Evolutionary conservation across 2,888 invertebrate species (phyloP).

Genomic region (Rhagophthalmus giganteus): DNA sequence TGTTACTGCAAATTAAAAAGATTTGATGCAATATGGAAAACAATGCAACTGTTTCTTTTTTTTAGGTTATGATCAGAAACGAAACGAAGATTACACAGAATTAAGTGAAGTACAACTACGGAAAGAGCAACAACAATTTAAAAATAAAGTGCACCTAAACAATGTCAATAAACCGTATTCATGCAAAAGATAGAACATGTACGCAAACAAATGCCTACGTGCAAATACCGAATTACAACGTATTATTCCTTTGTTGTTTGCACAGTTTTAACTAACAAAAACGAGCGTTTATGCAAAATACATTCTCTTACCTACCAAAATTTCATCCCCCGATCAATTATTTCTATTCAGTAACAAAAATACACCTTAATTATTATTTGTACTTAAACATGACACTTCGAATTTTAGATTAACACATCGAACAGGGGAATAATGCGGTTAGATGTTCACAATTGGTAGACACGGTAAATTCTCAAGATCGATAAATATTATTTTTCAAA

Average conservation of each 20-base stretch:
- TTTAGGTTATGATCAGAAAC: neutral
- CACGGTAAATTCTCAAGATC: neutral
- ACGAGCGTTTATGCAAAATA: neutral
- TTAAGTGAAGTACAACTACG: neutral
- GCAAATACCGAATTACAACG: constrained; percentile 22
- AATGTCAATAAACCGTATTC: constrained; percentile 7
- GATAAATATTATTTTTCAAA: neutral
- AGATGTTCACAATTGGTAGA: constrained; percentile 8
- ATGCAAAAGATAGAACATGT: constrained; percentile 2
- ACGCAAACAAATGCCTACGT: constrained; percentile 18
- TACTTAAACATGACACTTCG: constrained; percentile 42
- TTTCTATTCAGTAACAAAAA: constrained; percentile 14
- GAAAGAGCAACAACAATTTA: constrained; percentile 1
- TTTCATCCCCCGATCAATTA: constrained; percentile 22
- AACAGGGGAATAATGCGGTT: constrained; percentile 2
- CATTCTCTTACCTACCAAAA: constrained; percentile 34
- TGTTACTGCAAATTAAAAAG: constrained; percentile 39
- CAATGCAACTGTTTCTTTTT: too few species aligned
- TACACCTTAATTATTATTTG: constrained; percentile 17
- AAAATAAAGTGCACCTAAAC: constrained; percentile 8
- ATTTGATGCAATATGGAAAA: neutral
- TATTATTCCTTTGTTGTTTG: constrained; percentile 10
- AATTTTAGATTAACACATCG: constrained; percentile 29
- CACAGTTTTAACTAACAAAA: neutral
- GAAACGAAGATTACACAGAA: too few species aligned